Evolutionary conservation across 2,888 invertebrate species (phyloP), one percentile per base, ranked within the genome.

Genomic region (Tenodera sinensis): DNA sequence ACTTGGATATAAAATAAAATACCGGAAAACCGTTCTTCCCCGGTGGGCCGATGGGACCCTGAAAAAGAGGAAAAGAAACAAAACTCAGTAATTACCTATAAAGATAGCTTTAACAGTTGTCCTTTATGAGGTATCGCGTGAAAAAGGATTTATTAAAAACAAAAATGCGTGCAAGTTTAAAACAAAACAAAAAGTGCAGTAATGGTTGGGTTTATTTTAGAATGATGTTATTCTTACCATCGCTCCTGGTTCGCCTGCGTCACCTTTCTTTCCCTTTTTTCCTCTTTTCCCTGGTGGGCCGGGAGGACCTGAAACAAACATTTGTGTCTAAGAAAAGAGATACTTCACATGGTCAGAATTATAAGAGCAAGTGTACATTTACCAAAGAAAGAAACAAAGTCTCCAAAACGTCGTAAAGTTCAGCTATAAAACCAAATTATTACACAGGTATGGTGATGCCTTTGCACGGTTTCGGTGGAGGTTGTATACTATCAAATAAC

Each of bases 11-110:
- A 94, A 93, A 94, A 93, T 94, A 94, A 94, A 94, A 94, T 96
- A 97, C 97, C 96, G 97, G 97, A 95, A 97, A 97, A 95, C 97
- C 97, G 94, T 97, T 97, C 94, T 97, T 97, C 93, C 97, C 97
- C 92, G 97, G 95, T 92, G 97, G 95, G 93, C 97, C 97, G 93
- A 96, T 95, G 92, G 96, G 94, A 93, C 97, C 97, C 97, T 97
- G 96, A 91, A 92, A 90, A 93, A 92, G 89, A 91, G 92, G 91
- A 89, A 91, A 92, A 92, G 91, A 91, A 90, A 93, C 91, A 90
- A 91, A 92, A 91, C 91, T 93, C 93, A 91, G 91, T 88, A 86
- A 83, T n/a, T 81, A 88, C 28, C 81, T 28, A 88, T 34, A 88
- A 28, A 84, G 92, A 92, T 92, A 92, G 92, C 54, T 71, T n/a